Base-by-base conservation (phyloP, 1,140 invertebrate species). In the Hesperophylax magnus region DNA sequence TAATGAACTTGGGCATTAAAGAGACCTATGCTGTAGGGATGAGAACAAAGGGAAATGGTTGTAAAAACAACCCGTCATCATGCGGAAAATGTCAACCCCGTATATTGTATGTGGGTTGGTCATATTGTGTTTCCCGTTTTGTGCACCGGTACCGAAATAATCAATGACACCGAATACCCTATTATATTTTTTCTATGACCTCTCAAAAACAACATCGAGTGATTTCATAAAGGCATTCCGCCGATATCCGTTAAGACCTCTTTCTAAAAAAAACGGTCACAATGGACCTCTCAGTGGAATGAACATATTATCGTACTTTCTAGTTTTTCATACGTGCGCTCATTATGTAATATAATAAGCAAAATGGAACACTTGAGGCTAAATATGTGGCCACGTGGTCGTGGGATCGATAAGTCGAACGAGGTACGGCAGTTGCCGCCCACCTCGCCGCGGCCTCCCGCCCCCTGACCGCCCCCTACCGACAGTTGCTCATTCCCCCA, bases 371-470 rank as follows among this genome's bases (percentile, higher is more conserved):
- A 72, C 47, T 72, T 72, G 69, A 72, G 54, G 52, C 22, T 24
- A 31, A 54, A 53, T 53, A 27, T 20, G 69, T 56, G 20, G 24
- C 72, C 72, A 76, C 72, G 72, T 76, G 72, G 72, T 76, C 24
- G 72, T 1, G 17, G 54, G 56, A 76, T 76, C 72, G 72, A 76
- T 76, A 76, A n/a, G 22, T 60, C 54, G 72, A 56, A 60, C 54
- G 54, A 60, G 72, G 72, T 60, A 76, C 72, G 72, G 72, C 27
- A 6, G 54, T 76, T 60, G 53, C 72, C 72, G 72, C 72, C 72
- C 53, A 58, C 72, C 17, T 14, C 34, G 17, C 1, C 15, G 20
- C 24, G 4, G 6, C 22, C 2, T 47, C 53, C 11, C n/a, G 11
- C 11, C 53, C 53, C 53, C 11, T 9, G 11, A 3, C 53, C 53